Percentiles rank a stretch among this genome's conserved stretches.
phyloP scores from a whole-genome alignment of 1,140 invertebrate genomes.

The Probaryconus sp. region DNA sequence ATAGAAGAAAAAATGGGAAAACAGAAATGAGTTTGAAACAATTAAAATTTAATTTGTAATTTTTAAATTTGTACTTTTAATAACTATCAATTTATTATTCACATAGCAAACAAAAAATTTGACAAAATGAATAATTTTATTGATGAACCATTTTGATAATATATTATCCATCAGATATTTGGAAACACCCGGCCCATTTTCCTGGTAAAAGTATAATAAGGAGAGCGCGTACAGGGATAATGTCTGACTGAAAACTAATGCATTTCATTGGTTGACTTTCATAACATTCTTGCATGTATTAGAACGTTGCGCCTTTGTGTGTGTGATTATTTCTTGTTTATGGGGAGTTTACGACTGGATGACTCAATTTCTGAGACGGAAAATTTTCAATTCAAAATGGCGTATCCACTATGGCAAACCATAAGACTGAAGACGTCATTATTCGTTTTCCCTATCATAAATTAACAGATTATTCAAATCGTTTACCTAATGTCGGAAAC shows the following conservation, averaged over 20 bases:
- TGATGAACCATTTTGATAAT: too few species aligned
- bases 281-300: slow-evolving; percentile 29
- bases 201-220: slow-evolving; percentile 31
- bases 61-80: too few species aligned
- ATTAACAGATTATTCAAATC: slow-evolving; percentile 47
- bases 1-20: too few species aligned
- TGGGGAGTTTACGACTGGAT: slow-evolving; percentile 34
- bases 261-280: slow-evolving; percentile 23
- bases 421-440: slow-evolving; percentile 16
- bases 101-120: too few species aligned
- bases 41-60: too few species aligned
- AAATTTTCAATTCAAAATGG: slow-evolving; percentile 56
- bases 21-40: too few species aligned
- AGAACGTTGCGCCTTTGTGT: slow-evolving; percentile 43
- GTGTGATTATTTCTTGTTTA: slow-evolving; percentile 53
- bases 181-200: slow-evolving; percentile 23
- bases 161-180: too few species aligned
- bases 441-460: slow-evolving; percentile 27
- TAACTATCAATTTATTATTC: too few species aligned
- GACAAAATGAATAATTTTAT: too few species aligned
- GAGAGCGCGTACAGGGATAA: slow-evolving; percentile 44
- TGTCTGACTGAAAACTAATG: slow-evolving; percentile 14
- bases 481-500: slow-evolving; percentile 14
- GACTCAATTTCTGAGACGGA: slow-evolving; percentile 43
- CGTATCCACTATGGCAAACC: slow-evolving; percentile 44